Conservation (phyloP, 2,113 vertebrate species). For the Brachionichthys hirsutus region DNA sequence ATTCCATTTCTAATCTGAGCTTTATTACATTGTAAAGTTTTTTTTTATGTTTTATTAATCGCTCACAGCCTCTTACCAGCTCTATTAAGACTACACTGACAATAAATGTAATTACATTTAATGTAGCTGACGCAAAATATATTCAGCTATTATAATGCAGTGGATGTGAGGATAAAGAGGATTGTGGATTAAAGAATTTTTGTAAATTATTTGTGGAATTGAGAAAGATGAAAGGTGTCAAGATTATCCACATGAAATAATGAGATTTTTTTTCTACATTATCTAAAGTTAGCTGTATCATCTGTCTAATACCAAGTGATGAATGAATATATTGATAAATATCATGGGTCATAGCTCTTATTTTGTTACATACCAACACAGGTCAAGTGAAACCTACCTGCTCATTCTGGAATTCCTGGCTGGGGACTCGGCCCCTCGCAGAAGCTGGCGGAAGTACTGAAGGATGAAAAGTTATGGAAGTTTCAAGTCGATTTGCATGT, state of each 20-base stretch:
- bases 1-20: not conserved
- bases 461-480: conserved; percentile 27
- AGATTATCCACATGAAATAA: not conserved
- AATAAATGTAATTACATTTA: not conserved
- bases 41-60: not conserved
- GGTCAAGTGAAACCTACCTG: conserved; percentile 78
- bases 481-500: too few species aligned
- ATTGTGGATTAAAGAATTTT: not conserved
- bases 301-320: not conserved
- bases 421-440: conserved; percentile 93
- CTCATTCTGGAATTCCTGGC: conserved; percentile 92
- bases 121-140: not conserved
- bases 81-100: not conserved
- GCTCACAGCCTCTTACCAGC: not conserved
- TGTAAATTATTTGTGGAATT: not conserved
- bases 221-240: not conserved
- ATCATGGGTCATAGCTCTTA: not conserved
- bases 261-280: not conserved
- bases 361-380: conserved; percentile 4
- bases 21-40: not conserved
- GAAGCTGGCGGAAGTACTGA: conserved; percentile 94
- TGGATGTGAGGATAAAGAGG: not conserved
- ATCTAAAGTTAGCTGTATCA: not conserved
- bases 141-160: not conserved
- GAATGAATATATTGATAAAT: not conserved